Evolutionary conservation across 2,888 invertebrate species (phyloP).

Genomic region (Xestia xanthographa): DNA sequence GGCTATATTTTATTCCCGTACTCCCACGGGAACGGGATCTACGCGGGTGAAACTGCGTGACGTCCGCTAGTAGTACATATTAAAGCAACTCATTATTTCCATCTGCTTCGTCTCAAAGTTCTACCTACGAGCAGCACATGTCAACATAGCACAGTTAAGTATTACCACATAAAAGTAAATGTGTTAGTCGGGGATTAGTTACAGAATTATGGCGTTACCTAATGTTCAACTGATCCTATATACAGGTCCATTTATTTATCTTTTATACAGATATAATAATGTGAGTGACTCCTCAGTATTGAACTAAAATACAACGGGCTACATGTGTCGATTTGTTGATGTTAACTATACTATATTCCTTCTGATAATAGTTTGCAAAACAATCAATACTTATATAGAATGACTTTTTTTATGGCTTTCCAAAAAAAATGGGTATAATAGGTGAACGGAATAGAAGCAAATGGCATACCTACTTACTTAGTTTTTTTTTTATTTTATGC

Average conservation of each 20-base stretch:
- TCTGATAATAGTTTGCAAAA: background rate
- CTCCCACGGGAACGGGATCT: too few species aligned
- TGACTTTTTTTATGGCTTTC: too few species aligned
- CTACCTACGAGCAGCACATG: background rate
- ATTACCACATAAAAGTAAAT: conserved; percentile 36
- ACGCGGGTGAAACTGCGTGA: too few species aligned
- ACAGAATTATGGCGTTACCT: conserved; percentile 57
- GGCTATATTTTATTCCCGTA: too few species aligned
- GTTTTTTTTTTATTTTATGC: too few species aligned
- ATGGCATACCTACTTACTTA: too few species aligned
- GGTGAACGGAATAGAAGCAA: too few species aligned
- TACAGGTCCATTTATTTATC: conserved; percentile 46
- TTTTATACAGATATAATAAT: conserved; percentile 42
- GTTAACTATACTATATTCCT: background rate
- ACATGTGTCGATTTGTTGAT: background rate
- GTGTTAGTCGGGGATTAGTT: conserved; percentile 60
- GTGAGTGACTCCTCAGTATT: conserved; percentile 19
- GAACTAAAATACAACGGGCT: conserved; percentile 42
- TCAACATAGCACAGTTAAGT: conserved; percentile 50
- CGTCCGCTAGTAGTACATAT: too few species aligned
- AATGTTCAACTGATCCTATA: conserved; percentile 55
- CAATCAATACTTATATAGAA: too few species aligned
- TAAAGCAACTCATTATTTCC: background rate
- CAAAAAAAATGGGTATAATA: too few species aligned
- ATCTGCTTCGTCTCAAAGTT: conserved; percentile 2